Conservation (phyloP, 2,797 vertebrate genomes). For the Somateria mollissima region DNA sequence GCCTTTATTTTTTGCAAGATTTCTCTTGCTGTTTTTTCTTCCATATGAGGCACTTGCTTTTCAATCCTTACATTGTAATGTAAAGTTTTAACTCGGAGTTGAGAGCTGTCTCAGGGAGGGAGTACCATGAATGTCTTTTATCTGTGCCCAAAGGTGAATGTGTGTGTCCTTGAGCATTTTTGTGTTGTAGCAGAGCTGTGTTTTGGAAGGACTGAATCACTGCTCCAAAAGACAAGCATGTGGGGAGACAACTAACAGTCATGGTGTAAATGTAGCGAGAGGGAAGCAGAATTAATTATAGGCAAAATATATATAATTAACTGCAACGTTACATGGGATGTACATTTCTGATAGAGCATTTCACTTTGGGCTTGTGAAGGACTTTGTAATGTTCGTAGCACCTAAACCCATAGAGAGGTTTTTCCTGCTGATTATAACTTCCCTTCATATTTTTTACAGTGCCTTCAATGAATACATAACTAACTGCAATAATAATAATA, state of each 20-base stretch:
- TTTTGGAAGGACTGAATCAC: background rate
- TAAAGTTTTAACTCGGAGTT: background rate
- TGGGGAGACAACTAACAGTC: background rate
- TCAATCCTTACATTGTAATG: background rate
- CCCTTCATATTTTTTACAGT: background rate
- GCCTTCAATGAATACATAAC: background rate
- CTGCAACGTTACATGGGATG: background rate
- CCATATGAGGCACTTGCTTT: background rate
- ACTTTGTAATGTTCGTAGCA: background rate
- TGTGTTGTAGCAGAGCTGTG: background rate
- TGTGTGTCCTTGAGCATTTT: background rate
- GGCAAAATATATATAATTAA: background rate
- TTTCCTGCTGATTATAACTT: background rate
- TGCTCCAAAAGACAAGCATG: background rate
- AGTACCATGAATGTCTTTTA: background rate
- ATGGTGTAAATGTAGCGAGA: background rate
- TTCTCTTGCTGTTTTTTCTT: background rate
- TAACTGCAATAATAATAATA: background rate
- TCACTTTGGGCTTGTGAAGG: background rate
- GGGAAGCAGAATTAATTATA: background rate
- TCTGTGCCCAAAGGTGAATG: background rate
- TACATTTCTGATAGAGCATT: background rate
- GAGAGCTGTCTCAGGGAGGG: background rate
- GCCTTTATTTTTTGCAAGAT: background rate
- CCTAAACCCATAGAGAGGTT: background rate